Percentiles rank a stretch among this genome's conserved stretches.
These are phyloP conservation scores for Upupa epops DNA, from an alignment of 2,113 vertebrate genomes.

Conservation along the genomic window DNA sequence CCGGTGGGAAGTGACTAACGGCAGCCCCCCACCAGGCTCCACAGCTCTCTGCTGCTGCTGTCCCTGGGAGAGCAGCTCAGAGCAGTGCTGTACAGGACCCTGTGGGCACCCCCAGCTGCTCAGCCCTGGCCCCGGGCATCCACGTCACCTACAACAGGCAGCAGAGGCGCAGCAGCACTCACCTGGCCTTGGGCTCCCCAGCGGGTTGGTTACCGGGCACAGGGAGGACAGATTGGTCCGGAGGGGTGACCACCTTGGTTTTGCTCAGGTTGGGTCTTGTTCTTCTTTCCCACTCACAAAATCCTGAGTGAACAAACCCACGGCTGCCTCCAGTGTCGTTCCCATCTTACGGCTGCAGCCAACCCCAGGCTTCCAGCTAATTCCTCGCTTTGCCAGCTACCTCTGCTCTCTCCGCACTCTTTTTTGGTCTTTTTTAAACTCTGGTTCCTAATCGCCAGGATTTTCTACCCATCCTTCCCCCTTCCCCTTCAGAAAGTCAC, in stretches of 20 bases:
- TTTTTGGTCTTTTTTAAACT: no score
- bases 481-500: neutral
- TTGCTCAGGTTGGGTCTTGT: no score
- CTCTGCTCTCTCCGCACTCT: no score
- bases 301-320: neutral
- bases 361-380: neutral
- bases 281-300: neutral
- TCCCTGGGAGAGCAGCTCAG: neutral
- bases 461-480: neutral
- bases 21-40: neutral
- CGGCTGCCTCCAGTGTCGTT: neutral
- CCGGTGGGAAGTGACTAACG: neutral
- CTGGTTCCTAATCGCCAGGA: neutral
- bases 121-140: neutral
- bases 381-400: neutral
- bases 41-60: neutral
- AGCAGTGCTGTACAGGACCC: neutral
- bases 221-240: neutral
- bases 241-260: no score
- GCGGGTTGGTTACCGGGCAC: neutral
- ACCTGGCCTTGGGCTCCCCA: neutral
- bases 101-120: fast-evolving
- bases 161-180: neutral
- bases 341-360: neutral
- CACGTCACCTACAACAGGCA: fast-evolving